Conservation (phyloP, 2,888 invertebrate genomes). For the Himalopsyche japonica region DNA sequence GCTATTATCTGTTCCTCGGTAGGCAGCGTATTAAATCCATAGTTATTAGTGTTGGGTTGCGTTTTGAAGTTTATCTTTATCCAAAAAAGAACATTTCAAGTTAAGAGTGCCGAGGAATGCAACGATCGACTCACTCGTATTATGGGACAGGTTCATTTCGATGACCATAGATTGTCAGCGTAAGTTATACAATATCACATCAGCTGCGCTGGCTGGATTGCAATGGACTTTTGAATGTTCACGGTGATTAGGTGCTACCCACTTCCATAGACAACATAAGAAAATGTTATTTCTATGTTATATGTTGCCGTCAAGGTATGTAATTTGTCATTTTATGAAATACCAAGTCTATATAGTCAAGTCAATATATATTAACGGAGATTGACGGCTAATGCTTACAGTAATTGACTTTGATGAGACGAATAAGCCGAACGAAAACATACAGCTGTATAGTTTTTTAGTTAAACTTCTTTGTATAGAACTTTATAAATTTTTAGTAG, state of each 20-base stretch:
- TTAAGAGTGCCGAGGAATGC: neutral
- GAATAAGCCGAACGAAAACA: too few species aligned
- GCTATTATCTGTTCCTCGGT: neutral
- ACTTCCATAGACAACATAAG: neutral
- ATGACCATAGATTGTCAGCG: neutral
- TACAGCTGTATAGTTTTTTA: too few species aligned
- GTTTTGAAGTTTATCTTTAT: neutral
- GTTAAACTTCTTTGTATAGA: too few species aligned
- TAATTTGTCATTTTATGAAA: neutral
- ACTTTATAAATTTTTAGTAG: too few species aligned
- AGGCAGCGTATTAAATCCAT: neutral
- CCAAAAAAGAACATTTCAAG: neutral
- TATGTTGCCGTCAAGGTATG: neutral
- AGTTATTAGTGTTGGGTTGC: neutral
- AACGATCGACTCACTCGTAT: neutral
- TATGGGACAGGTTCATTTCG: slow-evolving; percentile 2
- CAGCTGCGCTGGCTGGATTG: neutral
- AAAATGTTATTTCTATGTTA: neutral
- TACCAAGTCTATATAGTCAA: neutral
- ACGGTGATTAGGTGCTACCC: neutral
- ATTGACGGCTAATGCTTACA: too few species aligned
- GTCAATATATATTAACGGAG: too few species aligned
- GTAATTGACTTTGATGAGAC: too few species aligned
- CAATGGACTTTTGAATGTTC: neutral
- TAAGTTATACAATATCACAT: slow-evolving; percentile 1